These are phyloP conservation scores for Anoplopoma fimbria DNA, from an alignment of 2,113 vertebrate genomes.

Conservation along the genomic window DNA sequence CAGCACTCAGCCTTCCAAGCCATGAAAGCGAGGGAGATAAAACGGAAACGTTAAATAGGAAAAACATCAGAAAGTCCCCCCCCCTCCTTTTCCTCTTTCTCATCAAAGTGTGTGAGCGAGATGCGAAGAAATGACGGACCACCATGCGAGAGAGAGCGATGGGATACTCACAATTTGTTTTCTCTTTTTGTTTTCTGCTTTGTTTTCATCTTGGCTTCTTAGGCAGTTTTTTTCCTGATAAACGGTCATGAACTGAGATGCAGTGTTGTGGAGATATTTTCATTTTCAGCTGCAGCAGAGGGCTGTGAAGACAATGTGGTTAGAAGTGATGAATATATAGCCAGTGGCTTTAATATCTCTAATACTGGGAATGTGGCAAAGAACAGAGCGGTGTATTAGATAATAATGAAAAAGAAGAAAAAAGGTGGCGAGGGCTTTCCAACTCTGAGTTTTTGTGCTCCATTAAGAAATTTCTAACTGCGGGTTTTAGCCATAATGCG, in stretches of 20 bases:
- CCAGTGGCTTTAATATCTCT: slow-evolving; percentile 68
- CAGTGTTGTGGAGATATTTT: slow-evolving; percentile 48
- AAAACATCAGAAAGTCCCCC: slow-evolving; percentile 53
- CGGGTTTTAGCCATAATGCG: slow-evolving; percentile 14
- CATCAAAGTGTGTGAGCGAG: slow-evolving; percentile 51
- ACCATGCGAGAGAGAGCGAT: slow-evolving; percentile 19
- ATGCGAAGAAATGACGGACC: slow-evolving; percentile 43
- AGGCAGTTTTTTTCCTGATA: slow-evolving; percentile 29
- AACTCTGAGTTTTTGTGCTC: slow-evolving; percentile 16
- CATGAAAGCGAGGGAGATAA: slow-evolving; percentile 65
- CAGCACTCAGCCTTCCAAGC: slow-evolving; percentile 37
- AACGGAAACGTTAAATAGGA: slow-evolving; percentile 64
- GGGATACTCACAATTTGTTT: slow-evolving; percentile 54
- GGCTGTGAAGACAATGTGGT: slow-evolving; percentile 59
- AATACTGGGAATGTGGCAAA: slow-evolving; percentile 34
- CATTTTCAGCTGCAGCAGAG: slow-evolving; percentile 48
- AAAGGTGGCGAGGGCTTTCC: not conserved
- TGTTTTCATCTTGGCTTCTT: slow-evolving; percentile 29
- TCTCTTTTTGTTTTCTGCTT: slow-evolving; percentile 41
- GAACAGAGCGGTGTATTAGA: slow-evolving; percentile 11
- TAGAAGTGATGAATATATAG: slow-evolving; percentile 69
- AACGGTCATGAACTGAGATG: slow-evolving; percentile 29
- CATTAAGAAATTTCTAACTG: not conserved
- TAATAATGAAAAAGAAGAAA: slow-evolving; percentile 43
- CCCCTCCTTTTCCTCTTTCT: slow-evolving; percentile 11